Evolutionary conservation across 2,113 vertebrate species (phyloP).

Genomic region (Austrofundulus limnaeus): DNA sequence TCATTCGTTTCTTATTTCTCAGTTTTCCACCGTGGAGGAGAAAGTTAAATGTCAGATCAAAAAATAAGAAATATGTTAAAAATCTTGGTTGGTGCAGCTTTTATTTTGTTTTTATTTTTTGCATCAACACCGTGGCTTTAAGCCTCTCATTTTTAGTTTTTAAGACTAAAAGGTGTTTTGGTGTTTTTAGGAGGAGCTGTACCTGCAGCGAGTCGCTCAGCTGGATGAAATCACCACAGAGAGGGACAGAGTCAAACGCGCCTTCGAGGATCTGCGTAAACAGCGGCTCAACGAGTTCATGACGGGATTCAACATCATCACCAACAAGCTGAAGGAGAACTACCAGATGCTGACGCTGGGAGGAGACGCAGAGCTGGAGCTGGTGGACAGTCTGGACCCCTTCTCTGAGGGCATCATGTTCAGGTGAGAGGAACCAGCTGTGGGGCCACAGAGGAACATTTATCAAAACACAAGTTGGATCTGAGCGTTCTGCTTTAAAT

Average conservation of each 20-base stretch:
- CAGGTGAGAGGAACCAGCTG: constrained; percentile 84
- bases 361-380: constrained; percentile 95
- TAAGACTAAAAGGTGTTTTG: not conserved
- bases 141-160: too few species aligned
- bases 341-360: constrained; percentile 98
- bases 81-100: too few species aligned
- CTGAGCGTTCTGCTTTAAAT: not conserved
- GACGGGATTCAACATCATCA: constrained; percentile 95
- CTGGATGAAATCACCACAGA: constrained; percentile 89
- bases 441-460: too few species aligned
- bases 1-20: too few species aligned
- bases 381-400: constrained; percentile 96
- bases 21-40: too few species aligned
- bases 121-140: too few species aligned
- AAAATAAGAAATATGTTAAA: too few species aligned
- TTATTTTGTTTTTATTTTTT: too few species aligned
- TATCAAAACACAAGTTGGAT: too few species aligned
- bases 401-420: constrained; percentile 98
- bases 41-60: too few species aligned
- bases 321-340: constrained; percentile 97
- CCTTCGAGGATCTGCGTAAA: constrained; percentile 89
- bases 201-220: constrained; percentile 90
- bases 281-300: constrained; percentile 96
- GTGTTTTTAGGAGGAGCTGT: constrained; percentile 87
- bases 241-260: constrained; percentile 88